Percentiles rank a stretch among this genome's conserved stretches.
These are phyloP conservation scores for Laterallus jamaicensis DNA, from an alignment of 2,113 vertebrate genomes.

Conservation along the genomic window DNA sequence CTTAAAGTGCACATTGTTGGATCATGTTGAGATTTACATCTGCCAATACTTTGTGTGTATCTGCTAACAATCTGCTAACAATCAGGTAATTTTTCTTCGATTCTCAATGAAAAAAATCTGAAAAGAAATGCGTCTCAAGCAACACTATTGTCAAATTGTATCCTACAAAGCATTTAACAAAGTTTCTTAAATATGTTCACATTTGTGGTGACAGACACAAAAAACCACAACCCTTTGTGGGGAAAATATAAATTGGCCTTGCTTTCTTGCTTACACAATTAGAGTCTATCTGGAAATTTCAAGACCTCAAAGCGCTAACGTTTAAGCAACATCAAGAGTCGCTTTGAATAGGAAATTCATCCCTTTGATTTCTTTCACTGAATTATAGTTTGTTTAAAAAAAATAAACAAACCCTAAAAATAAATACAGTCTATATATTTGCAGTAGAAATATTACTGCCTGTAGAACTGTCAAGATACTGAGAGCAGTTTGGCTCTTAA, in stretches of 20 bases:
- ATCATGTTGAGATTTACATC: no score
- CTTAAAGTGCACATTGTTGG: no score
- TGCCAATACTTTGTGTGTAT: neutral
- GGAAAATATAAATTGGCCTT: neutral
- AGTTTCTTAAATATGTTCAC: neutral
- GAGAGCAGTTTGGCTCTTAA: neutral
- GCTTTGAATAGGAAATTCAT: neutral
- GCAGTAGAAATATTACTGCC: neutral
- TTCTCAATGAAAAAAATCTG: neutral
- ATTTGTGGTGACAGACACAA: neutral
- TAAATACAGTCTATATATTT: neutral
- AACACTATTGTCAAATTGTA: neutral
- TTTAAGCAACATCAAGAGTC: neutral
- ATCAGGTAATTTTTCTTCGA: slow-evolving; percentile 46
- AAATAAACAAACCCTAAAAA: neutral
- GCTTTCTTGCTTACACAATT: neutral
- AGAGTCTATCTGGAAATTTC: neutral
- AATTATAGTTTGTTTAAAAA: neutral
- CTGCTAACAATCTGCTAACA: slow-evolving; percentile 65
- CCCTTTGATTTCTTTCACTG: neutral
- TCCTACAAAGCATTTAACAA: neutral
- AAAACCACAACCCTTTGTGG: rapidly evolving
- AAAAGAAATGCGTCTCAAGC: neutral
- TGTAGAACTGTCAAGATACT: neutral
- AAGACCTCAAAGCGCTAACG: neutral